phyloP scores from a whole-genome alignment of 2,113 vertebrate genomes.

The Dipodomys merriami region DNA sequence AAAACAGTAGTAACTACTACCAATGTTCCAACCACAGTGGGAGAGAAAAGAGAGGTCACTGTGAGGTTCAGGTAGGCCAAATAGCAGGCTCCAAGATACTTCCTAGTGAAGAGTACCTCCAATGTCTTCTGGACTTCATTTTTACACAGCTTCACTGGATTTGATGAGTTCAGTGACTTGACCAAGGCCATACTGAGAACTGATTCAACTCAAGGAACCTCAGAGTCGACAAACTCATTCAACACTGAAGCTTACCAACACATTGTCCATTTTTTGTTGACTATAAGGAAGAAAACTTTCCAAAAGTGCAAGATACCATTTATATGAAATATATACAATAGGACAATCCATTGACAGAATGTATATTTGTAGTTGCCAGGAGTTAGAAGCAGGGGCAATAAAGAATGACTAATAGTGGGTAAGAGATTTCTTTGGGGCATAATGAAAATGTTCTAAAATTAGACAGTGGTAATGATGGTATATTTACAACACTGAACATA shows the following conservation, averaged over 20 bases:
- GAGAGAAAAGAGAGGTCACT: neutral
- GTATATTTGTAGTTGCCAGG: neutral
- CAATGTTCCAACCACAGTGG: neutral
- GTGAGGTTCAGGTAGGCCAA: neutral
- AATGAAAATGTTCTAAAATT: conserved; percentile 43
- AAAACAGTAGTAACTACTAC: neutral
- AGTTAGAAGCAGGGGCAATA: neutral
- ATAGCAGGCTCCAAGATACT: neutral
- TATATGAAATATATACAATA: neutral
- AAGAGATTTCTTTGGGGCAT: neutral
- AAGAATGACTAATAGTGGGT: neutral
- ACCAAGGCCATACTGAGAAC: neutral
- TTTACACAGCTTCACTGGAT: neutral
- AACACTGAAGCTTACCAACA: neutral
- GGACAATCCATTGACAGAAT: neutral
- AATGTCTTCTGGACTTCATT: neutral
- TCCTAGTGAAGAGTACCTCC: neutral
- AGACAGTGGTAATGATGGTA: neutral
- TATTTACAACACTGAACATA: neutral
- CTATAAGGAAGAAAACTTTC: neutral
- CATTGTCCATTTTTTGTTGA: neutral
- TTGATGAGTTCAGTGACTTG: neutral
- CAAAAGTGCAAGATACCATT: neutral
- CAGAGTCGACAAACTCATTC: neutral
- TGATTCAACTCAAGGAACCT: neutral